Percentiles rank a stretch among this genome's conserved stretches.
These are phyloP conservation scores for Upupa epops DNA, from an alignment of 2,113 vertebrate species.

Conservation along the genomic window DNA sequence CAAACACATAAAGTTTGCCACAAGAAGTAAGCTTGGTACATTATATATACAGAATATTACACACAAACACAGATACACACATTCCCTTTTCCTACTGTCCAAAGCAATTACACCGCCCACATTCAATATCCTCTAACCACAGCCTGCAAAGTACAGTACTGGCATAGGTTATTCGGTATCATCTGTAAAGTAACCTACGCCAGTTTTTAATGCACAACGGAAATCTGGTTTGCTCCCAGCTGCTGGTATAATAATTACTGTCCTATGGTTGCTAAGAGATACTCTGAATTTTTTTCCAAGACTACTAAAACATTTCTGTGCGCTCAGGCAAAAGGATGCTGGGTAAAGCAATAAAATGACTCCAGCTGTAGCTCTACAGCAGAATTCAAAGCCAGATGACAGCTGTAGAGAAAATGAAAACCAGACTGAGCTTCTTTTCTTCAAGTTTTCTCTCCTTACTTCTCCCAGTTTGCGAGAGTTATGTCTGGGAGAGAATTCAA, in stretches of 20 bases:
- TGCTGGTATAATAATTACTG: conserved; percentile 93
- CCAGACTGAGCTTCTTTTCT: conserved; percentile 82
- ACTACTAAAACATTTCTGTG: conserved; percentile 75
- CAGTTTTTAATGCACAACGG: conserved; percentile 90
- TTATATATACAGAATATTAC: not conserved
- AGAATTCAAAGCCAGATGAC: conserved; percentile 90
- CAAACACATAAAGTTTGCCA: not conserved
- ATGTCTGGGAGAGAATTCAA: conserved; percentile 55
- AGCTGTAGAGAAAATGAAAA: conserved; percentile 87
- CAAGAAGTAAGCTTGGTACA: not conserved
- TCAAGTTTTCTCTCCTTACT: conserved; percentile 74
- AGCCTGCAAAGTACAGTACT: conserved; percentile 76
- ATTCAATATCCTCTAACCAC: conserved; percentile 75
- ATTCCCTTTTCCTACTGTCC: conserved; percentile 42
- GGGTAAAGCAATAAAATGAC: conserved; percentile 90
- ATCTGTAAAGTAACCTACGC: conserved; percentile 88
- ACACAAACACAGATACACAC: conserved; percentile 33
- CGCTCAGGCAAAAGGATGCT: conserved; percentile 81
- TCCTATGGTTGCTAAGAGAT: conserved; percentile 93
- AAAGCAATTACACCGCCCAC: conserved; percentile 70
- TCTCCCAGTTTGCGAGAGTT: conserved; percentile 50
- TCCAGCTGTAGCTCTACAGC: conserved; percentile 87
- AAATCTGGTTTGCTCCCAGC: conserved; percentile 92
- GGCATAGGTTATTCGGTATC: conserved; percentile 79
- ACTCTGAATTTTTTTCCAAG: conserved; percentile 81